A percentile compares a stretch with the other conserved stretches of the same genome.
These are phyloP conservation scores for Tetragonula clypearis DNA, from an alignment of 1,140 invertebrate species.

Conservation along the genomic window DNA sequence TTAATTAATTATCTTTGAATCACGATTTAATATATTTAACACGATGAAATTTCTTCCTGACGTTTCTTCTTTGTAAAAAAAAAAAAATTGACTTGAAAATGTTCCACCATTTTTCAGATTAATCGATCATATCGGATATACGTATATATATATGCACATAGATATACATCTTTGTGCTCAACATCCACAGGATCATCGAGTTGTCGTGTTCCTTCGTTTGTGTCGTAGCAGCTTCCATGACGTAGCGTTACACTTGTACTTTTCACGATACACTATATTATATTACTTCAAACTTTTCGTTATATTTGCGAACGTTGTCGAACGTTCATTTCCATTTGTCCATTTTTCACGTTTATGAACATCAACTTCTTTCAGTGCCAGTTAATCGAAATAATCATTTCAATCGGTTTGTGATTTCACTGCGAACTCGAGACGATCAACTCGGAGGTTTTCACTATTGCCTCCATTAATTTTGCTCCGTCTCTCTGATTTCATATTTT, in stretches of 20 bases:
- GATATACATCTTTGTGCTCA: constrained; percentile 59
- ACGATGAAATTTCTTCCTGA: not conserved
- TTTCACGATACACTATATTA: not conserved
- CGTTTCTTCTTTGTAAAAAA: not conserved
- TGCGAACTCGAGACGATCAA: not conserved
- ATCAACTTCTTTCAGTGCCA: not conserved
- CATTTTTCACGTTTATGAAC: not conserved
- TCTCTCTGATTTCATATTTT: not conserved
- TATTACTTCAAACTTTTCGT: not conserved
- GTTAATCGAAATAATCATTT: not conserved
- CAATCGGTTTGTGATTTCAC: not conserved
- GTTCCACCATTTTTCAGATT: not conserved
- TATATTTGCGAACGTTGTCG: not conserved
- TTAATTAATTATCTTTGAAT: no score
- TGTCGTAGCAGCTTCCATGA: constrained; percentile 51
- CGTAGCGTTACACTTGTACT: constrained; percentile 5
- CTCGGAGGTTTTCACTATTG: not conserved
- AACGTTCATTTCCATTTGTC: not conserved
- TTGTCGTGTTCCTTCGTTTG: constrained; percentile 60
- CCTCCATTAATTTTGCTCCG: not conserved
- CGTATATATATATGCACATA: not conserved
- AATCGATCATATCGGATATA: not conserved
- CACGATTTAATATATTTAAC: no score
- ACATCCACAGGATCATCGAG: constrained; percentile 57
- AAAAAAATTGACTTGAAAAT: not conserved